Evolutionary conservation across 1,140 invertebrate species (phyloP), one percentile per base, ranked within the genome.

Genomic region (Drosophila yakuba): DNA sequence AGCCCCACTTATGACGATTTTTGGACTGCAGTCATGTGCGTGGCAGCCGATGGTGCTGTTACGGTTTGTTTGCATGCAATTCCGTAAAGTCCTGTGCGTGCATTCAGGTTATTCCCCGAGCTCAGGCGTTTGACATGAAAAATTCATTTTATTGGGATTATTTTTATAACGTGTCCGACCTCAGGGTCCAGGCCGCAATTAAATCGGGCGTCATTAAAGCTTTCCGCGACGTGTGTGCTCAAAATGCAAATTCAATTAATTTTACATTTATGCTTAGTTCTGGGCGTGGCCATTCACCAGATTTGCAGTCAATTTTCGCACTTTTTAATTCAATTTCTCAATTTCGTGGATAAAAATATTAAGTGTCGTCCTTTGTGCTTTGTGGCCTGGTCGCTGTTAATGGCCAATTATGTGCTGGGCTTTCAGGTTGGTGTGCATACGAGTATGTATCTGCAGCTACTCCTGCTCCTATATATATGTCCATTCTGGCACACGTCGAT

Each of bases 81-180:
- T 88, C 76, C 76, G 60, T 72, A 90, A 89, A 89, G 77, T 89
- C 84, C 84, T 89, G 84, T 90, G 85, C 84, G 84, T 89, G 84
- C 84, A 89, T 80, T 89, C 84, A 78, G 77, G 84, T 89, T 90
- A 89, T 89, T 89, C 84, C 84, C 67, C 61, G 84, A 72, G 84
- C 84, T 89, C 84, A 89, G 84, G 85, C 80, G 74, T 89, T 89
- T 89, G 85, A 89, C 84, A 89, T 89, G 84, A 89, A 89, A 89
- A 89, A 89, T 89, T 85, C 84, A 89, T 89, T 89, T 89, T 90
- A 90, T 90, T 80, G 85, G 84, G 85, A 89, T 89, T 89, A 89
- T 89, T 89, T 89, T 90, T 85, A 89, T 90, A 86, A 88, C 74
- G 79, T 85, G 64, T 48, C 43, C 58, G 38, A 39, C 52, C 60